Conservation (phyloP, 2,888 invertebrate genomes). For the Punctoribates punctum region DNA sequence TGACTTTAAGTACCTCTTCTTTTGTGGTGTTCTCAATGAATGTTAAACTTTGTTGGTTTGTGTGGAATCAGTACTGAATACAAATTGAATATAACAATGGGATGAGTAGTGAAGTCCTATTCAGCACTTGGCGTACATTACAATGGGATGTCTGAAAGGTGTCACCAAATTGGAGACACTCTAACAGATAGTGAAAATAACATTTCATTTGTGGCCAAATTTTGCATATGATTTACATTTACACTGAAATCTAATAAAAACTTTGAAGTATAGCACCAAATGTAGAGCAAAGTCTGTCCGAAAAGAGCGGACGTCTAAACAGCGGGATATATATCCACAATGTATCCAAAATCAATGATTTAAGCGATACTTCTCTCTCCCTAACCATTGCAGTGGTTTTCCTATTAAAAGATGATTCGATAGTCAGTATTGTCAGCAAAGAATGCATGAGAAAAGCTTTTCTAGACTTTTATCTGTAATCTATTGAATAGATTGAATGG, state of each 20-base stretch:
- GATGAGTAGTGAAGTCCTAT: slow-evolving; percentile 16
- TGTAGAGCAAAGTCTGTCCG: neutral
- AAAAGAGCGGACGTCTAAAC: slow-evolving; percentile 21
- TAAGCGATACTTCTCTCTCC: neutral
- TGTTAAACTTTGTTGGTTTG: slow-evolving; percentile 21
- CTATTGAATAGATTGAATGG: slow-evolving; percentile 2
- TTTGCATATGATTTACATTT: slow-evolving; percentile 29
- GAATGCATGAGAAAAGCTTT: neutral
- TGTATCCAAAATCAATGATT: slow-evolving; percentile 23
- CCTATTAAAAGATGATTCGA: slow-evolving; percentile 12
- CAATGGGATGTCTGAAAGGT: slow-evolving; percentile 22
- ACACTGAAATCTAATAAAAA: neutral
- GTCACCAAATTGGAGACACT: slow-evolving; percentile 17
- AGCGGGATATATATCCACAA: slow-evolving; percentile 24
- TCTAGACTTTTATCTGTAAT: slow-evolving; percentile 2
- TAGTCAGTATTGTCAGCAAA: neutral
- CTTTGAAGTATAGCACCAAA: neutral
- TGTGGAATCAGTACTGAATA: neutral
- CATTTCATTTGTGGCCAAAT: slow-evolving; percentile 25
- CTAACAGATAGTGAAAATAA: neutral
- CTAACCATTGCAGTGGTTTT: neutral
- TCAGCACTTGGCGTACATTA: neutral
- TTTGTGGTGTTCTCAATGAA: neutral
- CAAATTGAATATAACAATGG: slow-evolving; percentile 22
- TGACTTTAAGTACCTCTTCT: neutral